Evolutionary conservation across 2,113 vertebrate genomes (phyloP), one percentile per base, ranked within the genome.

Genomic region (Oryzias melastigma): DNA sequence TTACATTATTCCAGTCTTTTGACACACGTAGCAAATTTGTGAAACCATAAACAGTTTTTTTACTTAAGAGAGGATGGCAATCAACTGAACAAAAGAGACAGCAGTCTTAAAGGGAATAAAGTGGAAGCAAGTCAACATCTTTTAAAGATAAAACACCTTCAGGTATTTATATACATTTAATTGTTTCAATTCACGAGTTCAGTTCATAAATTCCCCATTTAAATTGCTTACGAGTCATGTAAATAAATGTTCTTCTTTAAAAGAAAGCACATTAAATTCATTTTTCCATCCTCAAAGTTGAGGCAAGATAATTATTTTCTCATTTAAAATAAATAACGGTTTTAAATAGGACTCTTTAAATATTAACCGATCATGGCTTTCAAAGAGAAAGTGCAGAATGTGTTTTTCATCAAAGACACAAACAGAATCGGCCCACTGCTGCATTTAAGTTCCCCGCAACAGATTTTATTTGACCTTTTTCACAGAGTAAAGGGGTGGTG

Each of bases 261-360:
- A 35, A 35, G 10, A 35, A 12, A 12, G 35, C 35, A 35, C 10
- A 12, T 35, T 35, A 35, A 10, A 35, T 35, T 12, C 35, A 13
- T 12, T 35, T 35, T 35, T 12, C 8, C 8, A 35, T 35, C 35
- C 35, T 35, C 35, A 35, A 35, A 35, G 35, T 35, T 22, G 22
- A 22, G 8, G 35, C 35, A 47, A 14, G 47, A 62, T 67, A 45
- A 64, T 65, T 55, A 16, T 79, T 73, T 66, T 43, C 25, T 50
- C 19, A 58, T 74, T 55, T 59, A 61, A 57, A 76, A 67, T 58
- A 15, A 48, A 51, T 62, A 58, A 52, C 65, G 35, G 29, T 50
- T 75, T 72, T 70, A 24, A 56, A 52, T 52, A 41, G 24, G 71
- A 25, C 49, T 58, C 40, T 71, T 73, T 24, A 78, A 73, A 73